Percentiles rank a stretch among this genome's conserved stretches.
These are phyloP conservation scores for Aspidiotus rigidus DNA, from an alignment of 2,888 invertebrate genomes.

Conservation along the genomic window DNA sequence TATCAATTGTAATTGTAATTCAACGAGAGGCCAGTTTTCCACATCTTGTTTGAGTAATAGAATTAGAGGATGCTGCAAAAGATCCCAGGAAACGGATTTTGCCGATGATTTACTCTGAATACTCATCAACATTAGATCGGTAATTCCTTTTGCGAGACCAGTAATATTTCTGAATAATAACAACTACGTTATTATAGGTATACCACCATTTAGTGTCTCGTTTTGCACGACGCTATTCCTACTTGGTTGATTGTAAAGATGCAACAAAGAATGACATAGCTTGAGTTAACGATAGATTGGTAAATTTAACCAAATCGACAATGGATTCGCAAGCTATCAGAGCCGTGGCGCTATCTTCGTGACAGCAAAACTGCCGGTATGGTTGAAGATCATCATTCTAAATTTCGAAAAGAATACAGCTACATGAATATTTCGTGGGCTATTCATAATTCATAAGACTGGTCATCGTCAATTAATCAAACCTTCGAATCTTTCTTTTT, in stretches of 20 bases:
- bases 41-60: slow-evolving; percentile 11
- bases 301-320: slow-evolving; percentile 7
- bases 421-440: not conserved
- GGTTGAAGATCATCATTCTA: slow-evolving; percentile 10
- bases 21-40: slow-evolving; percentile 10
- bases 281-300: slow-evolving; percentile 1
- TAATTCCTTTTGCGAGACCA: not conserved
- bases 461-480: not conserved
- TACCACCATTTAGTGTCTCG: not conserved
- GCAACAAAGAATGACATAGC: slow-evolving; percentile 20
- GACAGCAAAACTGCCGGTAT: slow-evolving; percentile 12
- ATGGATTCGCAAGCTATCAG: slow-evolving; percentile 15
- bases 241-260: slow-evolving; percentile 10
- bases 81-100: not conserved
- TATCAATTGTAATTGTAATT: slow-evolving; percentile 15
- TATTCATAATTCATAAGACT: too few relatives aligned
- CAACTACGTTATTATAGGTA: not conserved
- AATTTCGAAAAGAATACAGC: not conserved
- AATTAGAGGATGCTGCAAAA: slow-evolving; percentile 17
- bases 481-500: not conserved
- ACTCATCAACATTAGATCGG: slow-evolving; percentile 11
- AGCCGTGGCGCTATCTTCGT: slow-evolving; percentile 8
- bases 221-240: not conserved
- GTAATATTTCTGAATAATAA: slow-evolving; percentile 8
- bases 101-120: not conserved